Percentiles rank a stretch among this genome's conserved stretches.
phyloP scores from a whole-genome alignment of 2,888 invertebrate species.

The Microdon myrmicae region DNA sequence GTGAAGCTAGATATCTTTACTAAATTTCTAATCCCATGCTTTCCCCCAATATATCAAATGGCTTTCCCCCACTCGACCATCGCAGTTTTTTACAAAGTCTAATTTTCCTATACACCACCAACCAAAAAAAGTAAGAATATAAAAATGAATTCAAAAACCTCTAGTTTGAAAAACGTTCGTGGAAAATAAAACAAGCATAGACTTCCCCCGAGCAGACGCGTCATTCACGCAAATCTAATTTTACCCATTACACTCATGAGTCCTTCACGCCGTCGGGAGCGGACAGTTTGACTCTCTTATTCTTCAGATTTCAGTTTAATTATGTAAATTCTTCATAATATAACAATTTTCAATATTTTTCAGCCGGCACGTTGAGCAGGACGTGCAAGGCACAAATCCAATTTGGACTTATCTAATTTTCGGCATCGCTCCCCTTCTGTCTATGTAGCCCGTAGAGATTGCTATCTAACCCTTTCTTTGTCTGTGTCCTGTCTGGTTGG shows the following conservation, averaged over 20 bases:
- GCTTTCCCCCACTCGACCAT: too few species aligned
- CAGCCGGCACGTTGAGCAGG: slow-evolving; percentile 1
- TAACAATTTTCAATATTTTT: slow-evolving; percentile 54
- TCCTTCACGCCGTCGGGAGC: slow-evolving; percentile 33
- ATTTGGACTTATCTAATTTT: slow-evolving; percentile 66
- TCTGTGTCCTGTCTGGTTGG: slow-evolving; percentile 1
- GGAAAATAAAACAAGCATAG: too few species aligned
- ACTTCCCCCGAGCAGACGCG: too few species aligned
- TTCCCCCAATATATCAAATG: too few species aligned
- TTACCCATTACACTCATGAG: slow-evolving; percentile 47
- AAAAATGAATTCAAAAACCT: too few species aligned
- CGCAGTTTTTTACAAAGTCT: too few species aligned
- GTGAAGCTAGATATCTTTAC: too few species aligned
- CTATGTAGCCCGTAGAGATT: slow-evolving; percentile 1
- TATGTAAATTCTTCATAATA: slow-evolving; percentile 53
- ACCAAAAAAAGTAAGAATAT: too few species aligned
- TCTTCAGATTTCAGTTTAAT: slow-evolving; percentile 50
- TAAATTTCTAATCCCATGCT: too few species aligned
- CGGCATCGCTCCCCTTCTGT: slow-evolving; percentile 56
- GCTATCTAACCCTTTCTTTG: slow-evolving; percentile 35
- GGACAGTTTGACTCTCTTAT: slow-evolving; percentile 25
- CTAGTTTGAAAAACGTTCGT: too few species aligned
- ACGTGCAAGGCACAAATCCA: slow-evolving; percentile 58
- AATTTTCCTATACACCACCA: too few species aligned
- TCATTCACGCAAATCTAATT: slow-evolving; percentile 42